phyloP scores from a whole-genome alignment of 2,888 invertebrate genomes.

The Temnothorax unifasciatus region DNA sequence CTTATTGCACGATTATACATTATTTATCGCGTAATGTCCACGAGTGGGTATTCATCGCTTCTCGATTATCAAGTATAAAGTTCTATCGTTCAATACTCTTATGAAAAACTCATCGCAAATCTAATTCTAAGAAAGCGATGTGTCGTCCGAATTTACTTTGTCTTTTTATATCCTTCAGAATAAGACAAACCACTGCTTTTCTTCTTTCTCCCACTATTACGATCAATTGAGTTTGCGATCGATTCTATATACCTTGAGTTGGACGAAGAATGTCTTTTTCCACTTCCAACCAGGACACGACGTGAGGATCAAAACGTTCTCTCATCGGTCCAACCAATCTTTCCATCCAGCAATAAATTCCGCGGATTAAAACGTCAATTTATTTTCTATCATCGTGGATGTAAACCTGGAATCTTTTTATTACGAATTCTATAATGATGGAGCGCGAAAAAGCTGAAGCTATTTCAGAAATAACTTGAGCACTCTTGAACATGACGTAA shows the following conservation, averaged over 20 bases:
- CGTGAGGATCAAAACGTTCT: conserved; percentile 27
- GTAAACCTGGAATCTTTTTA: neutral
- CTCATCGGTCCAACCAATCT: conserved; percentile 3
- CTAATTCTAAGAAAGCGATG: conserved; percentile 12
- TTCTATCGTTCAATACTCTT: conserved; percentile 2
- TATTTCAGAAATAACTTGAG: conserved; percentile 3
- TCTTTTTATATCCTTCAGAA: conserved; percentile 30
- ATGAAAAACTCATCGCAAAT: neutral
- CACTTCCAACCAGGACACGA: conserved; percentile 12
- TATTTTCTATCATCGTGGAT: neutral
- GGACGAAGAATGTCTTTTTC: conserved; percentile 34
- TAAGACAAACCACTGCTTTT: conserved; percentile 13
- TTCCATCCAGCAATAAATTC: conserved; percentile 60
- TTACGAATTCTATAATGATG: conserved; percentile 9
- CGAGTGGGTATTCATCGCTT: neutral
- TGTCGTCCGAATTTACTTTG: neutral
- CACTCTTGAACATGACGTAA: neutral
- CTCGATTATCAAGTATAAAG: neutral
- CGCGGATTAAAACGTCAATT: conserved; percentile 67
- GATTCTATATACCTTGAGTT: conserved; percentile 32
- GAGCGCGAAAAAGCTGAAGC: neutral
- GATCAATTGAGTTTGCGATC: conserved; percentile 48
- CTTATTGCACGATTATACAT: neutral
- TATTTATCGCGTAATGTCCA: neutral
- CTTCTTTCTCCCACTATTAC: conserved; percentile 25